These are phyloP conservation scores for Epinephelus awoara DNA, from an alignment of 2,797 vertebrate genomes.

Conservation along the genomic window DNA sequence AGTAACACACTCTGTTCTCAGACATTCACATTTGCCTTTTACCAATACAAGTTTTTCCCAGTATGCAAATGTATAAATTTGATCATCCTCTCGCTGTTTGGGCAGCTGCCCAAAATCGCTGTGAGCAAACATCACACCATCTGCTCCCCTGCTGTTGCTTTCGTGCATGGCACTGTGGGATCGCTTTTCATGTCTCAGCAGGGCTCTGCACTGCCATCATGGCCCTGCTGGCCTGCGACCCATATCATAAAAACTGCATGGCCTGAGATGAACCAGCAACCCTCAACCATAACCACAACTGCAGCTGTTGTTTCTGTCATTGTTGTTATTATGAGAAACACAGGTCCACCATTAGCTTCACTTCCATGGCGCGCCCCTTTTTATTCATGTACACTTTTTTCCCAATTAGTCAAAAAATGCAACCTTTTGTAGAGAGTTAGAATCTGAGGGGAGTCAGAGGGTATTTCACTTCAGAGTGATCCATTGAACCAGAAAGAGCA, in stretches of 20 bases:
- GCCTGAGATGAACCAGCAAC: constrained; percentile 69
- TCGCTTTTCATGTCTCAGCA: constrained; percentile 63
- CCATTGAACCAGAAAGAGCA: constrained; percentile 58
- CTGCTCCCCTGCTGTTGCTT: constrained; percentile 72
- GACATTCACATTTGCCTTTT: constrained; percentile 19
- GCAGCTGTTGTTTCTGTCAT: constrained; percentile 69
- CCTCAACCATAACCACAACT: constrained; percentile 38
- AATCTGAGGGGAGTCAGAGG: constrained; percentile 38
- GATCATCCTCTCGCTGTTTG: constrained; percentile 49
- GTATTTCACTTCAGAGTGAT: constrained; percentile 55
- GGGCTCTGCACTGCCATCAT: constrained; percentile 45
- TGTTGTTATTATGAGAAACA: constrained; percentile 59
- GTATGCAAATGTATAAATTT: constrained; percentile 50
- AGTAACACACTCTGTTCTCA: constrained; percentile 24
- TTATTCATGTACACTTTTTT: constrained; percentile 24
- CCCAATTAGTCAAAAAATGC: constrained; percentile 36
- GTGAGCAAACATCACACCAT: constrained; percentile 61
- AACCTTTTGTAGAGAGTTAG: constrained; percentile 20
- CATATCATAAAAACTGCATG: constrained; percentile 62
- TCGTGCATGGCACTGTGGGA: constrained; percentile 62
- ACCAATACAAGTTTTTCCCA: constrained; percentile 24
- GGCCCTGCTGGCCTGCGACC: constrained; percentile 45
- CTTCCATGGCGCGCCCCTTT: not conserved
- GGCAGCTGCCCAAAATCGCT: constrained; percentile 36
- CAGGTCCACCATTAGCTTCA: constrained; percentile 28